A percentile compares a stretch with the other conserved stretches of the same genome.
These are phyloP conservation scores for Cepphus grylle DNA, from an alignment of 2,113 vertebrate genomes.

Conservation along the genomic window DNA sequence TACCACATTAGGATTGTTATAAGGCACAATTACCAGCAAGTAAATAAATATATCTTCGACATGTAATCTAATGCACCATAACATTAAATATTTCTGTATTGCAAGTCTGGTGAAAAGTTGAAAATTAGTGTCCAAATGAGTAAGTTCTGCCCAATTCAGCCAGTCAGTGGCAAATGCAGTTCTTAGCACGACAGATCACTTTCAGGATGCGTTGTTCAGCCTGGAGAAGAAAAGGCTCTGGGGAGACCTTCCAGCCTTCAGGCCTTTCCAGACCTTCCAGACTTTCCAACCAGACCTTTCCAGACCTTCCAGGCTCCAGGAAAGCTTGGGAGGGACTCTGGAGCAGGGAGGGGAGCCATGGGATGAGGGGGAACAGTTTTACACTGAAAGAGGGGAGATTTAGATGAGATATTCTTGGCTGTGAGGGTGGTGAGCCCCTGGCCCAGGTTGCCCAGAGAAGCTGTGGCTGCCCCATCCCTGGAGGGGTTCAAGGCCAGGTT, in stretches of 20 bases:
- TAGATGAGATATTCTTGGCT: neutral
- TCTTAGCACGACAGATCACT: neutral
- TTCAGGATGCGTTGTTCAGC: accelerated
- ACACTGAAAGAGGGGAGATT: neutral
- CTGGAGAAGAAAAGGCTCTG: accelerated
- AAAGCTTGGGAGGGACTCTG: neutral
- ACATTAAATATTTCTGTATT: neutral
- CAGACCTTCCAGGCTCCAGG: accelerated
- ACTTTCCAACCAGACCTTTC: too few relatives aligned
- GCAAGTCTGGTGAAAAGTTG: neutral
- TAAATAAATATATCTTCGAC: neutral
- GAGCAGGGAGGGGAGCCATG: accelerated
- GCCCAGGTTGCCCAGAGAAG: too few relatives aligned
- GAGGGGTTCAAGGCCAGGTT: accelerated
- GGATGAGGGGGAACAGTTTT: neutral
- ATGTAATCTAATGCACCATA: accelerated
- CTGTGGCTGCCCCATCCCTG: neutral
- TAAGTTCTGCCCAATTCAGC: neutral
- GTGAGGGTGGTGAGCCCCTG: too few relatives aligned
- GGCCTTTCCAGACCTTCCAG: too few relatives aligned
- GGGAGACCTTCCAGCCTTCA: accelerated
- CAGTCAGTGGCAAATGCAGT: neutral
- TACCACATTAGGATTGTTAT: accelerated
- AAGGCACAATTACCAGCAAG: neutral
- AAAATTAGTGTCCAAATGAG: accelerated